A percentile compares a stretch with the other conserved stretches of the same genome.
phyloP scores from a whole-genome alignment of 2,113 vertebrate genomes.

The Microtus montanus region DNA sequence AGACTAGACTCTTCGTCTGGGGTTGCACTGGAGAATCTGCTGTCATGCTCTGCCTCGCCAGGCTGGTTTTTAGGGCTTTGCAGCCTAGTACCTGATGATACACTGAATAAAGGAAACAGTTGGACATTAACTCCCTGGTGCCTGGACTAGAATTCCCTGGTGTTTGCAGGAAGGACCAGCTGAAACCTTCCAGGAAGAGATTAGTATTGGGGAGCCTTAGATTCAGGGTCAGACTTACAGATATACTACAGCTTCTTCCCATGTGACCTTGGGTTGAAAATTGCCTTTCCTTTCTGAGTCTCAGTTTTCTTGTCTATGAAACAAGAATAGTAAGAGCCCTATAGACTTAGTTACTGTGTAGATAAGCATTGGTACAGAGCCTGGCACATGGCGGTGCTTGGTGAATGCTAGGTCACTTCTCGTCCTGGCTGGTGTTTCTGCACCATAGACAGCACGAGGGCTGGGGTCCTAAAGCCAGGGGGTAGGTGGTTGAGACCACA shows the following conservation, averaged over 20 bases:
- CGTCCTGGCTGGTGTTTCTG: neutral
- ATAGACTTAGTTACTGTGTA: neutral
- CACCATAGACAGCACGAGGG: neutral
- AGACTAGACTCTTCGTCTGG: too few species aligned
- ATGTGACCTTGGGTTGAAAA: neutral
- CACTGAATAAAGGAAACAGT: neutral
- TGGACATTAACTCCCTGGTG: neutral
- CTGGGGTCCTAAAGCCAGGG: neutral
- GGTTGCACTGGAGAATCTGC: fast-evolving
- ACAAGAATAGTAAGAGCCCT: neutral
- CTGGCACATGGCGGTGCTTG: neutral
- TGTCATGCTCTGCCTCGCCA: neutral
- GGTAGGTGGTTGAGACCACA: neutral
- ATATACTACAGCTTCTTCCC: neutral
- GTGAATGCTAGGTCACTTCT: neutral
- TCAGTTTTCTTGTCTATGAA: neutral
- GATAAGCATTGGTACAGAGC: neutral
- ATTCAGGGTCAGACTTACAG: neutral
- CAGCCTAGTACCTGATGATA: neutral
- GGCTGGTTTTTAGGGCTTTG: neutral
- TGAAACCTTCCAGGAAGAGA: conserved; percentile 3
- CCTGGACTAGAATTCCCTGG: neutral
- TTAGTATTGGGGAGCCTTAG: neutral
- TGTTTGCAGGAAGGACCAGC: neutral
- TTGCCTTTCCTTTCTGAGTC: neutral